Conservation (phyloP, 1,140 invertebrate genomes). For the Saccostrea cuccullata region DNA sequence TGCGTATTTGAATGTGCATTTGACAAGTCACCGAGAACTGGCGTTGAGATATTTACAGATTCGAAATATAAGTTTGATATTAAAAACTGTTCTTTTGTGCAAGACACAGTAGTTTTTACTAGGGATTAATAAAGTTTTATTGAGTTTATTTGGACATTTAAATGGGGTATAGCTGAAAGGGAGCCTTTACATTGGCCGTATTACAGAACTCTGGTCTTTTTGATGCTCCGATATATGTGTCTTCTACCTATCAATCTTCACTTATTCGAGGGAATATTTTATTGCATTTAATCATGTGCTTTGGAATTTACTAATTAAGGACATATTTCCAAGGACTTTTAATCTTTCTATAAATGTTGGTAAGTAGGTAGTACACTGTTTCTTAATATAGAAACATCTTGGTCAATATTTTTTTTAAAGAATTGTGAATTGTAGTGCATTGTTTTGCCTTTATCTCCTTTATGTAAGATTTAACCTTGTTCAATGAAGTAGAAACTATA, state of each 20-base stretch:
- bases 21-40: conserved; percentile 24
- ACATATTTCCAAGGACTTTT: not conserved
- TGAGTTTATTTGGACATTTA: conserved; percentile 38
- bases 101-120: conserved; percentile 36
- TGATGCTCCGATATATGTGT: conserved; percentile 29
- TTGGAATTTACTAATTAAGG: conserved; percentile 27
- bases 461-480: not conserved
- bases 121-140: conserved; percentile 38
- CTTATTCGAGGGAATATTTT: not conserved
- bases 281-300: conserved; percentile 13
- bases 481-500: not conserved
- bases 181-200: conserved; percentile 20
- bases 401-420: not conserved
- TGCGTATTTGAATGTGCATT: conserved; percentile 24
- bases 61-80: conserved; percentile 25
- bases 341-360: not conserved
- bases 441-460: not conserved
- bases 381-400: not conserved
- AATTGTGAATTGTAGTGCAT: not conserved
- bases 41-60: conserved; percentile 24
- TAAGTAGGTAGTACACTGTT: conserved; percentile 21
- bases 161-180: not conserved
- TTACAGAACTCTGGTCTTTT: conserved; percentile 30
- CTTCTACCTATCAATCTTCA: conserved; percentile 22
- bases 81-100: conserved; percentile 33